A percentile compares a stretch with the other conserved stretches of the same genome.
These are phyloP conservation scores for Rhinophrynus dorsalis DNA, from an alignment of 2,797 vertebrate genomes.

Conservation along the genomic window DNA sequence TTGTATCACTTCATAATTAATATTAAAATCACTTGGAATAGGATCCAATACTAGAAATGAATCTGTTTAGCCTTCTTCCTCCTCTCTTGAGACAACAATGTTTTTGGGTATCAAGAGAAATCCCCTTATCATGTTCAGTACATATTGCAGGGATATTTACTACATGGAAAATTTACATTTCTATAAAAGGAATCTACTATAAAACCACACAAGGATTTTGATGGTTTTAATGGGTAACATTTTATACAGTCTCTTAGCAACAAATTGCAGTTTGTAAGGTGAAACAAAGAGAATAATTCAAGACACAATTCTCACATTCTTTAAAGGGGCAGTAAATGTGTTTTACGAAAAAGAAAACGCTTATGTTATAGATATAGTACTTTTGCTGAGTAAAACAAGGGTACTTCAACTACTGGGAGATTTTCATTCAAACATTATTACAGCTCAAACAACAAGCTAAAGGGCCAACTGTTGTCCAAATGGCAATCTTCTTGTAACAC, in stretches of 20 bases:
- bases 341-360: too few species aligned
- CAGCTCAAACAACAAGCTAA: too few species aligned
- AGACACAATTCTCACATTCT: background rate
- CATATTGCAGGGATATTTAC: background rate
- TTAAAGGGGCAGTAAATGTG: background rate
- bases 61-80: background rate
- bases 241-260: slow-evolving; percentile 53
- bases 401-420: too few species aligned
- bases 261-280: slow-evolving; percentile 50
- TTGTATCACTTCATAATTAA: slow-evolving; percentile 56
- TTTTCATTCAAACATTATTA: too few species aligned
- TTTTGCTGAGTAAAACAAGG: too few species aligned
- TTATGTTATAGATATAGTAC: too few species aligned
- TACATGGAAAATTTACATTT: slow-evolving; percentile 37
- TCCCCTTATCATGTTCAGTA: slow-evolving; percentile 25
- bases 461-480: too few species aligned
- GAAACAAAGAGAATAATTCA: slow-evolving; percentile 49
- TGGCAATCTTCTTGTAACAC: too few species aligned
- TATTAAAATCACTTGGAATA: slow-evolving; percentile 55
- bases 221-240: slow-evolving; percentile 40
- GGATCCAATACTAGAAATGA: slow-evolving; percentile 37
- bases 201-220: background rate
- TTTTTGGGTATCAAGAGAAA: slow-evolving; percentile 48
- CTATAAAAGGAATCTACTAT: slow-evolving; percentile 38
- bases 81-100: slow-evolving; percentile 40